Evolutionary conservation across 2,797 vertebrate genomes (phyloP).

Genomic region (Sebastes matsubarae): DNA sequence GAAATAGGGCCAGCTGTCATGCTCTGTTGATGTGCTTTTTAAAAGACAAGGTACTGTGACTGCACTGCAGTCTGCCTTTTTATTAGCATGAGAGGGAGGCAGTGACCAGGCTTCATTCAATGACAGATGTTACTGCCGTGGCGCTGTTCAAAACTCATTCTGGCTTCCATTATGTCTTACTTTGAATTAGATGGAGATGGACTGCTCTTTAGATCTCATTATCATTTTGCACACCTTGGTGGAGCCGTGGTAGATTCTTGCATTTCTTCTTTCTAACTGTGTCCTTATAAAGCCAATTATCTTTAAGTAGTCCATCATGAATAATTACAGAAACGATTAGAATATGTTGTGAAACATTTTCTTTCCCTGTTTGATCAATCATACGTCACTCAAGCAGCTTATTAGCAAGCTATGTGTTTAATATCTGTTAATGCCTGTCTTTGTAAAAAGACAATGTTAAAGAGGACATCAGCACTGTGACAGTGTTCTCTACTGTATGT

Average conservation of each 20-base stretch:
- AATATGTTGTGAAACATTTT: background rate
- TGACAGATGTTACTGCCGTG: conserved; percentile 23
- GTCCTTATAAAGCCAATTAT: conserved; percentile 1
- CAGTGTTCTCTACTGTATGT: background rate
- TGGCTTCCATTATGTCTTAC: conserved; percentile 10
- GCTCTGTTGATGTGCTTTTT: conserved; percentile 26
- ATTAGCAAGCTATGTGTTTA: background rate
- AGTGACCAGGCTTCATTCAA: conserved; percentile 17
- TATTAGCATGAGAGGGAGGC: conserved; percentile 29
- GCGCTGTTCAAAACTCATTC: conserved; percentile 18
- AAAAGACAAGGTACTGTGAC: conserved; percentile 42
- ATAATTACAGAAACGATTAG: background rate
- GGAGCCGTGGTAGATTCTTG: conserved; percentile 1
- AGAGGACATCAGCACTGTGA: background rate
- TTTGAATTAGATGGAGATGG: conserved; percentile 13
- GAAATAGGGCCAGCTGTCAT: conserved; percentile 43
- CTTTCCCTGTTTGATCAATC: background rate
- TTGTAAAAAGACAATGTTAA: background rate
- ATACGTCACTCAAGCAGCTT: background rate
- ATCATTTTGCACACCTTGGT: background rate
- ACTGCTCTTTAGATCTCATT: background rate
- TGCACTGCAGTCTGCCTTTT: conserved; percentile 43
- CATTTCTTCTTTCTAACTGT: background rate
- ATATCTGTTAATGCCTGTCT: background rate
- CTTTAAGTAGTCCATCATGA: background rate